phyloP scores from a whole-genome alignment of 2,888 invertebrate genomes.

The Galerucella calmariensis region DNA sequence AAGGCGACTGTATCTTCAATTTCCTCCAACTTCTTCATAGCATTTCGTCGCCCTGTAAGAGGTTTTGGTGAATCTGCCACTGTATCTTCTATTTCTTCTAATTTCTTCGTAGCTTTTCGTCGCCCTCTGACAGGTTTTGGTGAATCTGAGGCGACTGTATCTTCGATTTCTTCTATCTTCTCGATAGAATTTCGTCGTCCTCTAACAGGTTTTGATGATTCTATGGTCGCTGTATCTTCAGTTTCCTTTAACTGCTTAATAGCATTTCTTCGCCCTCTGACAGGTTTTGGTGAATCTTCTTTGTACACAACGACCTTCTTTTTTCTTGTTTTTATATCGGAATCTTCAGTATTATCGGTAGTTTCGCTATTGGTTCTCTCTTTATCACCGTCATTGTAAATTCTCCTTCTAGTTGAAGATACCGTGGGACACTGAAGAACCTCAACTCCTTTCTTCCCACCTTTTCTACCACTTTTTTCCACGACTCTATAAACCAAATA shows the following conservation, averaged over 20 bases:
- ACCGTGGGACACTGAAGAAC: neutral
- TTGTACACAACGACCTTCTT: neutral
- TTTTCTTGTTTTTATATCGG: neutral
- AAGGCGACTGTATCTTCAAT: neutral
- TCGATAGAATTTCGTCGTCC: constrained; percentile 8
- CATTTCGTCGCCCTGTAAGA: constrained; percentile 18
- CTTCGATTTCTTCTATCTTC: neutral
- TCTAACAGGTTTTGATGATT: constrained; percentile 3
- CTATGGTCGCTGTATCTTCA: neutral
- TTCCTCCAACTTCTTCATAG: neutral
- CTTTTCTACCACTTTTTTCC: neutral
- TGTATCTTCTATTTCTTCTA: neutral
- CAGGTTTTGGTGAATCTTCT: neutral
- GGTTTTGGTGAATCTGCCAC: constrained; percentile 10
- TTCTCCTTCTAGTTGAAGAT: neutral
- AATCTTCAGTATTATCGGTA: neutral
- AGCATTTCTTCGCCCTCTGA: constrained; percentile 7
- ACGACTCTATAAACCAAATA: neutral
- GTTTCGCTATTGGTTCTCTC: neutral
- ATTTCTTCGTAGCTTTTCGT: constrained; percentile 10
- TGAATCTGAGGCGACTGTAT: neutral
- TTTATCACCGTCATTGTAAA: neutral
- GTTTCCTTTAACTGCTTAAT: neutral
- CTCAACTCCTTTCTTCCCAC: neutral
- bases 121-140: neutral